These are phyloP conservation scores for Aphodius sticticus DNA, from an alignment of 2,888 invertebrate species.

Conservation along the genomic window DNA sequence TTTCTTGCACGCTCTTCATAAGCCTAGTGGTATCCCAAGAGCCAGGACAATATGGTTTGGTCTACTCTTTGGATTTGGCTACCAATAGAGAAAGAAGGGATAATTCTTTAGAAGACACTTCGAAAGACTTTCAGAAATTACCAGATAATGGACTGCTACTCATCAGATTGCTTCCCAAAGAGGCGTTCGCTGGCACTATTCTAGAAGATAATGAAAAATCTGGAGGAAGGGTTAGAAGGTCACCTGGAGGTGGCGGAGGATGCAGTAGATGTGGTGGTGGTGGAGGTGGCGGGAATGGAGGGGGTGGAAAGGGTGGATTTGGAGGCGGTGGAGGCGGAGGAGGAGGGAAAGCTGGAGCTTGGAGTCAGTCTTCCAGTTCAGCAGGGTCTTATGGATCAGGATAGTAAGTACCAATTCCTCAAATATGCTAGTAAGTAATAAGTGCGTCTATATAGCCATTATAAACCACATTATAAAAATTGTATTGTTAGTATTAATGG, in stretches of 20 bases:
- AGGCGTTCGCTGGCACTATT: constrained; percentile 26
- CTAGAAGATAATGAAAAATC: constrained; percentile 19
- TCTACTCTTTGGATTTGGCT: constrained; percentile 28
- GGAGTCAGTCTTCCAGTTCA: constrained; percentile 28
- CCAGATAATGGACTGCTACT: constrained; percentile 28
- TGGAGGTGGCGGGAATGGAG: constrained; percentile 29
- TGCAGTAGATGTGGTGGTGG: constrained; percentile 31
- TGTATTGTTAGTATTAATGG: too few relatives aligned
- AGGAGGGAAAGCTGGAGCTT: constrained; percentile 31
- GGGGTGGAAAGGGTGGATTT: constrained; percentile 27
- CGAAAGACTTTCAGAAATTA: constrained; percentile 24
- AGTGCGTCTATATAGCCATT: background rate
- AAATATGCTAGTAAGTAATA: background rate
- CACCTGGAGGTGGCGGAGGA: constrained; percentile 27
- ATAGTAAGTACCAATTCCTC: constrained; percentile 20
- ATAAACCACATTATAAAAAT: too few relatives aligned
- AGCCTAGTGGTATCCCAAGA: background rate
- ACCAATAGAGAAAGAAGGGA: constrained; percentile 9
- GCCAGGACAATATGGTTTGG: constrained; percentile 24
- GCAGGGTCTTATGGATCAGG: constrained; percentile 21
- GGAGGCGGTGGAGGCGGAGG: constrained; percentile 32
- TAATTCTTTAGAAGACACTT: constrained; percentile 26
- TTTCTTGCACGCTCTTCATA: background rate
- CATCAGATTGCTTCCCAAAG: constrained; percentile 27
- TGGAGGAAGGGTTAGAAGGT: constrained; percentile 25